These are phyloP conservation scores for Erebia aethiops DNA, from an alignment of 2,888 invertebrate genomes.

Conservation along the genomic window DNA sequence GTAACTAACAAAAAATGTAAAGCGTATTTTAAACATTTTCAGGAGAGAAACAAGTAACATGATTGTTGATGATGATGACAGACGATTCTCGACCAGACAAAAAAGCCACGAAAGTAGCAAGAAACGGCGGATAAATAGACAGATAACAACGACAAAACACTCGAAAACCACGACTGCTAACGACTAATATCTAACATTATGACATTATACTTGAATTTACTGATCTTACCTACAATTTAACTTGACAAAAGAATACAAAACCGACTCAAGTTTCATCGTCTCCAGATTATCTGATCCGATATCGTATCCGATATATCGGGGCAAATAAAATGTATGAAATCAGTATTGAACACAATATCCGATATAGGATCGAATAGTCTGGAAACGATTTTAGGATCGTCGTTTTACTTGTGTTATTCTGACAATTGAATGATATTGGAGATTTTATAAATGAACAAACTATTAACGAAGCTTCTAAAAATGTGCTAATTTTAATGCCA, in stretches of 20 bases:
- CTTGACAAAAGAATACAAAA: not conserved
- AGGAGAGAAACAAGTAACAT: slow-evolving; percentile 4
- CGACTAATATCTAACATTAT: not conserved
- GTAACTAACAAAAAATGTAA: slow-evolving; percentile 10
- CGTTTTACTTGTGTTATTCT: too few species aligned
- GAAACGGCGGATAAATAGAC: slow-evolving; percentile 13
- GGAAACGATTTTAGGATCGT: too few species aligned
- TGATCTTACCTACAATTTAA: not conserved
- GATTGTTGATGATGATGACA: slow-evolving; percentile 3
- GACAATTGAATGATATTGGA: too few species aligned
- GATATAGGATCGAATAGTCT: too few species aligned
- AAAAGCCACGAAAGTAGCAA: slow-evolving; percentile 20
- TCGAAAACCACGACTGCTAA: not conserved
- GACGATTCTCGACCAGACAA: slow-evolving; percentile 14
- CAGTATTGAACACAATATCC: too few species aligned
- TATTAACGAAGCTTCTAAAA: too few species aligned
- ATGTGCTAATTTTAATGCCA: too few species aligned
- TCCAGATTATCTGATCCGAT: too few species aligned
- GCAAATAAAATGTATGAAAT: too few species aligned
- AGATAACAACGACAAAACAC: slow-evolving; percentile 10
- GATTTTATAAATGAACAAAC: too few species aligned
- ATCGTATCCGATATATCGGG: too few species aligned
- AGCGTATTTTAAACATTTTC: slow-evolving; percentile 1
- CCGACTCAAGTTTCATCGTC: not conserved
- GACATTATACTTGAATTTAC: not conserved